Evolutionary conservation across 2,113 vertebrate species (phyloP), one percentile per base, ranked within the genome.

Genomic region (Eulemur rufifrons): DNA sequence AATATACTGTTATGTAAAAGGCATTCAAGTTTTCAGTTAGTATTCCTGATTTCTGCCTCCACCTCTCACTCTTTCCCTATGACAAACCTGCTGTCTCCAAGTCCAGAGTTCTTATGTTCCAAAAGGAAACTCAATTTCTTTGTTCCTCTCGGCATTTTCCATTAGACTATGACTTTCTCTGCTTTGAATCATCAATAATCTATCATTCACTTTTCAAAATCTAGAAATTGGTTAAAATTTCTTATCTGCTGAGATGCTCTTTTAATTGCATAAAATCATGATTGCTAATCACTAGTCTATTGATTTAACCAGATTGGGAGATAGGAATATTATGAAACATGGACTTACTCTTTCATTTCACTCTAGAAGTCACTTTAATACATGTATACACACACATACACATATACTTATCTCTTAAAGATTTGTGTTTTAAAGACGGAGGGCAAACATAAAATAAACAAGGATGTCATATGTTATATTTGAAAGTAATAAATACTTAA

Each of bases 1-100:
- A 96, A 96, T 93, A 93, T 17, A 71, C 89, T 80, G 73, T 97
- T 97, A 97, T 86, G 59, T 96, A 97, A 97, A 97, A 96, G 97
- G 34, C 94, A 98, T 97, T 96, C 86, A 94, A 95, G 64, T 63
- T 63, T 97, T 81, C 91, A 86, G 47, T 89, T 85, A 94, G 82
- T 85, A n/a, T 66, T 95, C 78, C 42, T 83, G 89, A 89, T 96
- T 95, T 94, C 74, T 91, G 82, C 63, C 71, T 95, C 77, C 92
- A 71, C 64, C 68, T 74, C 42, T 91, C 78, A 83, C 37, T 94
- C 27, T 32, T 73, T 90, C 34, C 42, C 63, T 86, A 14, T 66
- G 39, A 69, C 78, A 39, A 64, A 78, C 56, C 69, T 90, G 81
- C 61, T 87, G 34, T 68, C 74, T 86, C 64, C 8, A 77, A 56